Conservation (phyloP, 2,113 vertebrate species). For the Saiga tatarica region DNA sequence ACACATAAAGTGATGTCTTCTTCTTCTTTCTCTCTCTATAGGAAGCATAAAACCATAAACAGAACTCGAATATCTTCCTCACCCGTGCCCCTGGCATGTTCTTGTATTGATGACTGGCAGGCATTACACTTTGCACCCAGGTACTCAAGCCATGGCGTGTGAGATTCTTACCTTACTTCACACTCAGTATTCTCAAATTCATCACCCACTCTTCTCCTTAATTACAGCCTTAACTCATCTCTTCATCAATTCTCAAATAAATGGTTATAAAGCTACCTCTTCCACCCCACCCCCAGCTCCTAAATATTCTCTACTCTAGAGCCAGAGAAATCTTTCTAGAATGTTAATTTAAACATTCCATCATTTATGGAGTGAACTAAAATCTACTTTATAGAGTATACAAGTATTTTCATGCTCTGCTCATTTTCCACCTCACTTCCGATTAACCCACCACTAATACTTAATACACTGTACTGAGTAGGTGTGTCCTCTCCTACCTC, state of each 20-base stretch:
- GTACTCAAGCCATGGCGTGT: background rate
- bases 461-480: background rate
- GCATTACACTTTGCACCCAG: background rate
- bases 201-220: background rate
- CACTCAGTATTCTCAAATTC: background rate
- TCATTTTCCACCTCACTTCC: background rate
- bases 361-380: conserved; percentile 1
- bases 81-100: background rate
- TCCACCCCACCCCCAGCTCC: background rate
- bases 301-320: background rate
- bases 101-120: background rate
- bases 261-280: background rate
- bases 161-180: background rate
- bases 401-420: background rate
- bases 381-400: background rate
- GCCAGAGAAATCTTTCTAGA: background rate
- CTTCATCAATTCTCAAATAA: background rate
- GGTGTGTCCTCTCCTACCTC: background rate
- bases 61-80: conserved; percentile 3
- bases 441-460: background rate
- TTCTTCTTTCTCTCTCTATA: background rate
- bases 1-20: background rate
- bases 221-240: background rate
- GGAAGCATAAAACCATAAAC: background rate
- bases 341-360: conserved; percentile 13